phyloP scores from a whole-genome alignment of 2,888 invertebrate species.

The Meloe dianella region DNA sequence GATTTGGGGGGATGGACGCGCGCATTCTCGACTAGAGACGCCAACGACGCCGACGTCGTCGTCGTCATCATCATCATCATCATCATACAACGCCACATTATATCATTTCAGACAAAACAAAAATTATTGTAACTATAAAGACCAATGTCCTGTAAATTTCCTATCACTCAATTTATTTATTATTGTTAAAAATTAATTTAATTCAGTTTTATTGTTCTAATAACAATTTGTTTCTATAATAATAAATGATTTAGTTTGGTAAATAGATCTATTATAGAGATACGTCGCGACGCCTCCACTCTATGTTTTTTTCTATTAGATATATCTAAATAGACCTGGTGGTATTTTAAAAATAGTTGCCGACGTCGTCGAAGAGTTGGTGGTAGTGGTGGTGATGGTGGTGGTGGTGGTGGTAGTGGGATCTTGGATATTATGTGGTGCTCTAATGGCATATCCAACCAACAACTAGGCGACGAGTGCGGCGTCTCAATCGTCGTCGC shows the following conservation, averaged over 20 bases:
- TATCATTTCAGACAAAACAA: too few species aligned
- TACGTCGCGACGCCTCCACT: neutral
- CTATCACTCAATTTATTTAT: neutral
- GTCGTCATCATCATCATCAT: too few species aligned
- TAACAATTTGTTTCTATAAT: too few species aligned
- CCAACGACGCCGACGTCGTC: too few species aligned
- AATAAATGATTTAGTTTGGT: neutral
- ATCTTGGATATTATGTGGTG: conserved; percentile 53
- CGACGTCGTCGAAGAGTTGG: neutral
- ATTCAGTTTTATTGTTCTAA: neutral
- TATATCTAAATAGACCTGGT: too few species aligned
- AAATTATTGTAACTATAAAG: too few species aligned
- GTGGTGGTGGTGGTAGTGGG: conserved; percentile 50
- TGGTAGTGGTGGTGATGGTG: conserved; percentile 50
- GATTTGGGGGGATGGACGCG: neutral
- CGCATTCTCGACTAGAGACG: too few species aligned
- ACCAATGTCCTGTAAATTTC: too few species aligned
- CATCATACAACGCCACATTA: too few species aligned
- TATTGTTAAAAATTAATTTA: neutral
- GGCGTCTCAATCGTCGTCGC: conserved; percentile 61
- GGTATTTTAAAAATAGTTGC: conserved; percentile 32
- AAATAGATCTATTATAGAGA: neutral
- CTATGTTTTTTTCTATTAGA: neutral
- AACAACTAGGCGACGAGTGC: too few species aligned
- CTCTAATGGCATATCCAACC: too few species aligned